Conservation (phyloP, 2,888 invertebrate species). For the Xylota sylvarum region DNA sequence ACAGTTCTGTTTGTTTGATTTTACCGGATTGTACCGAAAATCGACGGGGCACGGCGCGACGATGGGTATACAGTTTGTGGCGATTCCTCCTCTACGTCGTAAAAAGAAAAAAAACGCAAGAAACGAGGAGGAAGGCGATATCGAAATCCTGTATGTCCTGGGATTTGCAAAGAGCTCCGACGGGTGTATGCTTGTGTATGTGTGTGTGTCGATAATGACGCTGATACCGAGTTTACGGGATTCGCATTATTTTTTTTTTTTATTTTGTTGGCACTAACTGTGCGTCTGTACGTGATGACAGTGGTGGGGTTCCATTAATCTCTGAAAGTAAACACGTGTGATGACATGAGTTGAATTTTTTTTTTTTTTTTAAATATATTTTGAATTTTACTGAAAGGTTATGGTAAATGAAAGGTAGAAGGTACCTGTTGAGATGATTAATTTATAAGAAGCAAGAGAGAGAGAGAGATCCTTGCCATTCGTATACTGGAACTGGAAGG, state of each 20-base stretch:
- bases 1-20: constrained; percentile 63
- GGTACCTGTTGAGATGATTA: constrained; percentile 4
- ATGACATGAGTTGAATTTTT: constrained; percentile 26
- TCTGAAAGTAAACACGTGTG: constrained; percentile 59
- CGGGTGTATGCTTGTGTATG: no score
- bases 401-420: no score
- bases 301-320: constrained; percentile 54
- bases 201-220: constrained; percentile 11
- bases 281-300: constrained; percentile 36
- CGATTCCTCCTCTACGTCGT: constrained; percentile 14
- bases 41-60: constrained; percentile 50
- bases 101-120: no score
- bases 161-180: not conserved
- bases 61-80: constrained; percentile 64
- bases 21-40: constrained; percentile 45
- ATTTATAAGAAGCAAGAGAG: not conserved
- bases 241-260: constrained; percentile 33
- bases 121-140: not conserved
- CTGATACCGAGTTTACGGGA: constrained; percentile 18
- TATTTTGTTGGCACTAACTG: constrained; percentile 44
- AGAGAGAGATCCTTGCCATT: not conserved
- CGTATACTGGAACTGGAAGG: not conserved
- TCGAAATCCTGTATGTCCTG: constrained; percentile 13
- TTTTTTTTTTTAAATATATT: not conserved
- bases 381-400: constrained; percentile 10